A percentile compares a stretch with the other conserved stretches of the same genome.
Conservation (phyloP, 2,797 vertebrate species). For the Enteromius trimaculatus region DNA sequence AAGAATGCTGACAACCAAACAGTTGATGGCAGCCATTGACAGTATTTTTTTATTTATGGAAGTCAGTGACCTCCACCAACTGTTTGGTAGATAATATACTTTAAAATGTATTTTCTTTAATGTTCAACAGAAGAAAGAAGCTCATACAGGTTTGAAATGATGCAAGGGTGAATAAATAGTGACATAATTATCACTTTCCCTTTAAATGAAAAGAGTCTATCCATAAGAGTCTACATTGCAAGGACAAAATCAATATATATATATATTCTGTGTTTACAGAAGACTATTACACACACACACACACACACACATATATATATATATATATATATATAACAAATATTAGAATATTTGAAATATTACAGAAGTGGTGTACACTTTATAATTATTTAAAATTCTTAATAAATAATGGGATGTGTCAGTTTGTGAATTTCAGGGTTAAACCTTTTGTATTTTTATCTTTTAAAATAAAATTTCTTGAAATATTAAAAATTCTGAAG, state of each 20-base stretch:
- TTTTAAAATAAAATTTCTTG: too few relatives aligned
- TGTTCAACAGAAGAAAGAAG: not conserved
- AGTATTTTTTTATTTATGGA: not conserved
- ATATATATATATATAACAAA: not conserved
- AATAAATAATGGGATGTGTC: not conserved
- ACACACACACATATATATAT: not conserved
- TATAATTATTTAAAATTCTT: not conserved
- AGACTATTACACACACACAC: too few relatives aligned
- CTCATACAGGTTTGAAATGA: not conserved
- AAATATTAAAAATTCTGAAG: too few relatives aligned
- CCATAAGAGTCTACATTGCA: too few relatives aligned
- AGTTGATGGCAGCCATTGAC: not conserved
- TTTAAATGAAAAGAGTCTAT: not conserved
- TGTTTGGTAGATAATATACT: not conserved
- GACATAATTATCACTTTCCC: not conserved
- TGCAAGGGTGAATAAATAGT: not conserved
- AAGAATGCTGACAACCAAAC: not conserved
- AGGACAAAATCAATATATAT: not conserved
- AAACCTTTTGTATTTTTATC: too few relatives aligned
- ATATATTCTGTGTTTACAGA: too few relatives aligned
- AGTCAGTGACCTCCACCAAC: not conserved
- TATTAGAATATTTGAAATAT: not conserved
- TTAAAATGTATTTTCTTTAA: not conserved
- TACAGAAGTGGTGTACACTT: not conserved
- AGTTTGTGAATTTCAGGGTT: not conserved